Evolutionary conservation across 1,140 invertebrate genomes (phyloP), one percentile per base, ranked within the genome.

Genomic region (Drosophila santomea): DNA sequence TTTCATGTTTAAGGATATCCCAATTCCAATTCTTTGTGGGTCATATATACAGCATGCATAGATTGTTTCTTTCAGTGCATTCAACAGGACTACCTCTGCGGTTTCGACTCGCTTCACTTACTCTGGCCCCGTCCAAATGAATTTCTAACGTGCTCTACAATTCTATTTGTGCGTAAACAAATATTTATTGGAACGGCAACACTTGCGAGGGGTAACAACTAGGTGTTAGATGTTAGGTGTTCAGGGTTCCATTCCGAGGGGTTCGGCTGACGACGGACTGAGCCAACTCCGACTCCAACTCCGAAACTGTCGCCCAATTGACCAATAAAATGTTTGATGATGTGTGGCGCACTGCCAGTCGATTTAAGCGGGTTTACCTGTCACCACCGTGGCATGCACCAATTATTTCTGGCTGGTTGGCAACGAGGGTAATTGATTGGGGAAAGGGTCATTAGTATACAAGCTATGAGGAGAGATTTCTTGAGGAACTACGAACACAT

Each of bases 131-230:
- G 38, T 36, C 56, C 76, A 75, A 76, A 77, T 48, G 52, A 41
- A 66, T 50, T 80, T 84, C 74, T 74, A 86, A 72, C 67, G 45
- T 73, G 67, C 50, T 75, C 82, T 67, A 83, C 85, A 89, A 90
- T 85, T 89, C 88, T 90, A 89, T 89, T 89, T 89, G 85, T 84
- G 76, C 77, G 77, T 84, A 84, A 76, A 84, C 85, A 89, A 89
- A 89, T 89, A 89, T 90, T 89, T 84, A 89, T 89, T 89, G 84
- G 85, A 89, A 89, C 78, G 77, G 77, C 78, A 90, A 90, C 84
- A 89, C 77, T 89, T 89, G 84, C 60, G 48, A 68, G 71, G 43
- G 72, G 41, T 57, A 20, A 75, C 48, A 44, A 52, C 38, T 39
- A 76, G 38, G 8, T 12, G 14, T 36, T 20, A 39, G 36, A 4